phyloP scores from a whole-genome alignment of 2,113 vertebrate genomes.

The Alces alces region DNA sequence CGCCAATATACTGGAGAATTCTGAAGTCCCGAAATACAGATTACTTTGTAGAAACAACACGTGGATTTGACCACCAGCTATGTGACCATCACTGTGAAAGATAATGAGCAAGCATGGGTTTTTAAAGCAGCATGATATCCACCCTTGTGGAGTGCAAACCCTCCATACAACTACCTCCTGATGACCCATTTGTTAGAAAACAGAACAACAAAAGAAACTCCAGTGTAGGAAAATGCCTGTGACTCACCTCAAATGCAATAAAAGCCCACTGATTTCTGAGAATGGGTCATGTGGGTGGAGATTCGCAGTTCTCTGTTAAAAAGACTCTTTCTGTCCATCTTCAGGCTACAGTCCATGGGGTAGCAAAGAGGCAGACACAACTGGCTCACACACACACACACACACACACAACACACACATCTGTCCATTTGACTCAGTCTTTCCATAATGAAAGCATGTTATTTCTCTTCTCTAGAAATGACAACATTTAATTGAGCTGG shows the following conservation, averaged over 20 bases:
- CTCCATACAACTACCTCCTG: background rate
- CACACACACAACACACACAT: background rate
- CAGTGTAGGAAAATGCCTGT: background rate
- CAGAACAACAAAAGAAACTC: background rate
- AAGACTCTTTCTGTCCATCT: slow-evolving; percentile 40
- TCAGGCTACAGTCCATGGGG: background rate
- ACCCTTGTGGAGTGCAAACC: background rate
- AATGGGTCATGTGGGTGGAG: slow-evolving; percentile 33
- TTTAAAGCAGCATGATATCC: background rate
- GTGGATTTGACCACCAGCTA: accelerated
- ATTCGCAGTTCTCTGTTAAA: background rate
- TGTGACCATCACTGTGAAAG: accelerated
- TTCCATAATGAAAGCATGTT: slow-evolving; percentile 39
- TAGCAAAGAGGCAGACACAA: background rate
- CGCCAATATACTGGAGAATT: too few relatives aligned
- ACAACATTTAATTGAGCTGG: slow-evolving; percentile 68
- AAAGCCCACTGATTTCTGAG: background rate
- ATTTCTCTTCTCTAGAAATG: slow-evolving; percentile 65
- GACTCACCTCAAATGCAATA: background rate
- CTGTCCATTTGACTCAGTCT: slow-evolving; percentile 45
- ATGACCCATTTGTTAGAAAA: background rate
- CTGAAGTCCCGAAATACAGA: background rate
- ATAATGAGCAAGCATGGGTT: background rate
- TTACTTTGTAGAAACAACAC: too few relatives aligned
- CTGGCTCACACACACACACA: background rate